Evolutionary conservation across 1,140 invertebrate species (phyloP), one percentile per base, ranked within the genome.

Genomic region (Zophobas atratus): DNA sequence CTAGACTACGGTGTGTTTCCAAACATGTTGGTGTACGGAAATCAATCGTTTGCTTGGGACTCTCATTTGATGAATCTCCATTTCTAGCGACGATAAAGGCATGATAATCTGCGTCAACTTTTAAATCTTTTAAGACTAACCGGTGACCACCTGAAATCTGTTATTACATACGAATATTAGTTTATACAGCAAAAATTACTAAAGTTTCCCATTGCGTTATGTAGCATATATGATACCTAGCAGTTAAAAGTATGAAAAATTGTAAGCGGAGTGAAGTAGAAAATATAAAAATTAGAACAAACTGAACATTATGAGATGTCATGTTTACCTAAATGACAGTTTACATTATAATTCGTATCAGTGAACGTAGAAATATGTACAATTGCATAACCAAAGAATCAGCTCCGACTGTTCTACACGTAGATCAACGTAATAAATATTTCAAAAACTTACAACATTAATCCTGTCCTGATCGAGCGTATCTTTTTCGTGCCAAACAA

Each of bases 401-500:
- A 20, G 20, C 20, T 20, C 20, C 20, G 20, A 20, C 20, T 20
- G 20, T 20, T 20, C 20, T 20, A 20, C 20, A 20, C 20, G 20
- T 46, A 46, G 3, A 46, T 46, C 33, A 51, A 36, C 43, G 36
- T 70, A 39, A 34, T 39, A 20, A 70, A 70, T 2, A 20, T 8
- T 70, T 70, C 4, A 8, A 56, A 1, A n/a, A 60, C 56, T 60
- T 60, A 60, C 56, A 6, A 60, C 56, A 4, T 8, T 39, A 35
- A 60, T 60, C n/a, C 1, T 70, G 32, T 70, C 41, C 4, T 48
- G 32, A 70, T 70, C 8, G 6, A 48, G 2, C 6, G 41, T 33
- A 2, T 70, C 67, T 70, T 49, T 34, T 6, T 38, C 34, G 20
- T 55, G 8, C 71, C 71, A 73, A 1, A 73, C 35, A 8, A 73